Evolutionary conservation across 2,113 vertebrate species (phyloP).

Genomic region (Salminus brasiliensis): DNA sequence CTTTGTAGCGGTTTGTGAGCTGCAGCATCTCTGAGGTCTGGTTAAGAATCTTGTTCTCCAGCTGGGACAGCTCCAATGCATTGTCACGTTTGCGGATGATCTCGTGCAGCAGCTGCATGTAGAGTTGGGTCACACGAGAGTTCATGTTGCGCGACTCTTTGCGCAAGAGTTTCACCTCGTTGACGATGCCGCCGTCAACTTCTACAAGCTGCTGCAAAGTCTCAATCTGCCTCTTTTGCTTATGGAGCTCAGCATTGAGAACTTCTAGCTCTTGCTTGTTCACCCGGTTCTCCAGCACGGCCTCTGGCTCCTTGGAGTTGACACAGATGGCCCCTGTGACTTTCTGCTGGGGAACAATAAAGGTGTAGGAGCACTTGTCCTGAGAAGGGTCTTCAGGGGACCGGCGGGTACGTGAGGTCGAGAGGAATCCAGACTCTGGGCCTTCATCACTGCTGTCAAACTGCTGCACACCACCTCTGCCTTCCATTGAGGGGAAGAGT

Average conservation of each 20-base stretch:
- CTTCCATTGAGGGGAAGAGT: constrained; percentile 48
- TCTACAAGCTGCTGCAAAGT: constrained; percentile 95
- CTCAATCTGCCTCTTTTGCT: constrained; percentile 97
- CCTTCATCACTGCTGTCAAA: constrained; percentile 78
- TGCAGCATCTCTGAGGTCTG: constrained; percentile 95
- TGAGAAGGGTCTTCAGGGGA: constrained; percentile 75
- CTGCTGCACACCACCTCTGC: constrained; percentile 69
- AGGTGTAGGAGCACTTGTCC: constrained; percentile 98
- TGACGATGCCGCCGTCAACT: constrained; percentile 96
- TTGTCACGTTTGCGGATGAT: constrained; percentile 98
- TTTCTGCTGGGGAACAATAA: constrained; percentile 96
- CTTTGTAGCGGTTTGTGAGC: constrained; percentile 93
- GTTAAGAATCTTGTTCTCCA: constrained; percentile 95
- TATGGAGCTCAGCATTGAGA: constrained; percentile 92
- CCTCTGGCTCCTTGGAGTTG: constrained; percentile 92
- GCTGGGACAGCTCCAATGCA: constrained; percentile 91
- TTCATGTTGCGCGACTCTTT: constrained; percentile 99
- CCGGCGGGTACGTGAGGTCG: constrained; percentile 82
- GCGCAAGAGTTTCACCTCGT: constrained; percentile 94
- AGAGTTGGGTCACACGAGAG: constrained; percentile 95
- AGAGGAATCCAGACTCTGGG: constrained; percentile 82
- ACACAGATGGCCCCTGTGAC: constrained; percentile 97
- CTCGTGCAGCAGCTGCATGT: constrained; percentile 98
- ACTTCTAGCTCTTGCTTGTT: constrained; percentile 95
- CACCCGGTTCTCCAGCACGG: constrained; percentile 87